Percentiles rank a stretch among this genome's conserved stretches.
Conservation (phyloP, 2,888 invertebrate species). For the Macrophya annulata region DNA sequence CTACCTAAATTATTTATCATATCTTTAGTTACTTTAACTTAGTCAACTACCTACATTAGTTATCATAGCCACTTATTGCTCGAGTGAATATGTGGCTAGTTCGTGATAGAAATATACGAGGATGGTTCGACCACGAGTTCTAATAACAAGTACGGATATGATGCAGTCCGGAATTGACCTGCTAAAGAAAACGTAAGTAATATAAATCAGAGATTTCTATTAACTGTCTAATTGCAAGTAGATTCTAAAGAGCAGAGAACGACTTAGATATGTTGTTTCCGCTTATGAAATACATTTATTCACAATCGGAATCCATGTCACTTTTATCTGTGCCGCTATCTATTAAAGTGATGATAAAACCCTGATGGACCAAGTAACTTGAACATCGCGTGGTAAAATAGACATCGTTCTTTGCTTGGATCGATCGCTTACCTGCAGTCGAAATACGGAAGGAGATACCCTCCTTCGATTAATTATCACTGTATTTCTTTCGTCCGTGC, state of each 20-base stretch:
- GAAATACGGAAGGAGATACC: background rate
- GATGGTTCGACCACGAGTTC: constrained; percentile 76
- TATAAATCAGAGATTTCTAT: background rate
- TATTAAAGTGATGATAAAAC: background rate
- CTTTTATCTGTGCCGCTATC: constrained; percentile 10
- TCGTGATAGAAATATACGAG: constrained; percentile 12
- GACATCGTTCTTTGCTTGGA: constrained; percentile 31
- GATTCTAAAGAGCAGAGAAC: background rate
- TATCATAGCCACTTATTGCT: background rate
- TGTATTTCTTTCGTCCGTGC: background rate
- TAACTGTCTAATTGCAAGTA: background rate
- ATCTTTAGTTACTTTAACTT: too few species aligned
- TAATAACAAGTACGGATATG: constrained; percentile 77
- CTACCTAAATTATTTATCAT: too few species aligned
- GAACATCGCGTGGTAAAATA: background rate
- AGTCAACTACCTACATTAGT: too few species aligned
- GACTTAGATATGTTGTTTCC: background rate
- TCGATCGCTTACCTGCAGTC: constrained; percentile 30
- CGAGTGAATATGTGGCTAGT: background rate
- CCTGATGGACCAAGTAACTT: background rate
- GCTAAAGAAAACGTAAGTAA: constrained; percentile 73
- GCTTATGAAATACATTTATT: background rate
- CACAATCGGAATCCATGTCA: background rate
- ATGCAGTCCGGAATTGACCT: constrained; percentile 77
- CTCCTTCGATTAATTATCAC: background rate